Evolutionary conservation across 2,797 vertebrate species (phyloP).

Genomic region (Gorsachius magnificus): DNA sequence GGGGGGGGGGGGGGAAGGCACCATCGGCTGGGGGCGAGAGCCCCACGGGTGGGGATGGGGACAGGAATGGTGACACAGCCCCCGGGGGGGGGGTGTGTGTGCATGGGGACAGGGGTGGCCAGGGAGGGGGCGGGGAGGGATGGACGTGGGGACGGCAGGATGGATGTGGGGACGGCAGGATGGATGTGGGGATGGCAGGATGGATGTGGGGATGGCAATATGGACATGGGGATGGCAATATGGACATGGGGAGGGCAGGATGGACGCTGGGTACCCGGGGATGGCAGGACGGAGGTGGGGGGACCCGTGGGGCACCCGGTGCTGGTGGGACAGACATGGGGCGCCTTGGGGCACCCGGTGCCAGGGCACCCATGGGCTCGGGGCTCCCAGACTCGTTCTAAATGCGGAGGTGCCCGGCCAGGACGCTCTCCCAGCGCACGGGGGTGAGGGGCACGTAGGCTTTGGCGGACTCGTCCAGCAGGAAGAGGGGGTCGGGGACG

Average conservation of each 20-base stretch:
- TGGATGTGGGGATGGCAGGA: too few species aligned
- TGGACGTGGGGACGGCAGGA: too few species aligned
- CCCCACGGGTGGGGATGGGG: not conserved
- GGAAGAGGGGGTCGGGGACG: conserved; percentile 75
- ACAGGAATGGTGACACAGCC: too few species aligned
- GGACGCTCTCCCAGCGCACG: conserved; percentile 70
- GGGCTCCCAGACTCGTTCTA: rapidly evolving
- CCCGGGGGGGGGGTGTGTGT: too few species aligned
- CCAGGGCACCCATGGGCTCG: rapidly evolving
- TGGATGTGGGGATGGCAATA: too few species aligned
- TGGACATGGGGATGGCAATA: rapidly evolving
- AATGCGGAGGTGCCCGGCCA: conserved; percentile 75
- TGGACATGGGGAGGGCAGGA: not conserved
- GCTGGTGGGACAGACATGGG: not conserved
- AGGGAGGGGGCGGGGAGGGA: too few species aligned
- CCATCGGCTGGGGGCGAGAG: not conserved
- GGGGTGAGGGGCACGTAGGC: conserved; percentile 77
- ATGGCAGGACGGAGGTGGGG: not conserved
- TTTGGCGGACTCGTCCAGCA: conserved; percentile 76
- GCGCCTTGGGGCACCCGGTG: not conserved
- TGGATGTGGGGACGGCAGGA: too few species aligned
- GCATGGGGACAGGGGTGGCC: too few species aligned
- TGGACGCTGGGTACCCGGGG: not conserved
- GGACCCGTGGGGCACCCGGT: rapidly evolving
- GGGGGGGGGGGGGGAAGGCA: too few species aligned